Percentiles rank a stretch among this genome's conserved stretches.
phyloP scores from a whole-genome alignment of 2,113 vertebrate species.

The Gnathonemus longibarbis region DNA sequence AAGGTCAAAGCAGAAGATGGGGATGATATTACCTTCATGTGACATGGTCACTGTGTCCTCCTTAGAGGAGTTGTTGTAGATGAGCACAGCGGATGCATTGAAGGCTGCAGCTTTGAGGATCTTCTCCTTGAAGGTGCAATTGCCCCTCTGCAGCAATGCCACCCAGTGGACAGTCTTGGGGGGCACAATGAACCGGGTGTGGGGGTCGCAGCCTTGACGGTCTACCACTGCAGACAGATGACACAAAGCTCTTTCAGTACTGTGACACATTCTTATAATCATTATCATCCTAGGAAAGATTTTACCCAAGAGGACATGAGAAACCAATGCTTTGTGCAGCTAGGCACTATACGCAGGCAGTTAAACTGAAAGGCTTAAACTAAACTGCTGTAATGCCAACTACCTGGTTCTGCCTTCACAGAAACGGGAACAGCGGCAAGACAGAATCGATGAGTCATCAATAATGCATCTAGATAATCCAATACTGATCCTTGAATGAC shows the following conservation, averaged over 20 bases:
- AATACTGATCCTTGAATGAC: neutral
- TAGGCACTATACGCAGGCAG: neutral
- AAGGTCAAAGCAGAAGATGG: neutral
- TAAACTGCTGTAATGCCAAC: neutral
- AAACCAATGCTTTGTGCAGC: neutral
- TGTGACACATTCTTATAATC: neutral
- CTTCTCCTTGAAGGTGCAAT: slow-evolving; percentile 95
- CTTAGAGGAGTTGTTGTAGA: slow-evolving; percentile 91
- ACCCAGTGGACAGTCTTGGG: slow-evolving; percentile 87
- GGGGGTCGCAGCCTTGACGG: slow-evolving; percentile 85
- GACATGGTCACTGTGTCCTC: slow-evolving; percentile 90
- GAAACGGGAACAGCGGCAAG: neutral
- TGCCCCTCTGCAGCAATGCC: slow-evolving; percentile 87
- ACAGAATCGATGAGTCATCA: neutral
- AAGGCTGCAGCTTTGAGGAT: slow-evolving; percentile 83
- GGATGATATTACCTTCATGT: slow-evolving; percentile 76
- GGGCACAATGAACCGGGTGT: slow-evolving; percentile 82
- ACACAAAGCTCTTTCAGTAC: neutral
- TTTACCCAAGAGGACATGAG: neutral
- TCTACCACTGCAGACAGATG: slow-evolving; percentile 66
- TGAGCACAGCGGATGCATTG: slow-evolving; percentile 88
- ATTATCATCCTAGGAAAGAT: neutral
- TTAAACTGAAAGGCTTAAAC: neutral
- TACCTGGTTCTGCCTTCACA: neutral
- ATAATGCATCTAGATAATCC: slow-evolving; percentile 5